phyloP scores from a whole-genome alignment of 2,888 invertebrate species.

The Pyrrhosoma nymphula region DNA sequence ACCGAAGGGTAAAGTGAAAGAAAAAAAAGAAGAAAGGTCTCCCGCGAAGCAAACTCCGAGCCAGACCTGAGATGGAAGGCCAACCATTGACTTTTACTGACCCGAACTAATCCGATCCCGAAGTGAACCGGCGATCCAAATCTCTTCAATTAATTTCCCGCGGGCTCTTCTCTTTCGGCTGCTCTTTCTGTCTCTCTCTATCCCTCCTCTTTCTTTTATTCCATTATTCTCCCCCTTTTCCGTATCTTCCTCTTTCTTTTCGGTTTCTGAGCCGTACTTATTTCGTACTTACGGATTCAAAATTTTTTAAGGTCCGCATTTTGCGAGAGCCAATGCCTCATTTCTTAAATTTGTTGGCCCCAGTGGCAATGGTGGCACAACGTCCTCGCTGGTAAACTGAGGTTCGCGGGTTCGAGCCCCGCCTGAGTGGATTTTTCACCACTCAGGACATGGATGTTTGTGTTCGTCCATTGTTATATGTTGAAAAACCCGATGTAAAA shows the following conservation, averaged over 20 bases:
- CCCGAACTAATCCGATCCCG: conserved; percentile 14
- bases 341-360: no score
- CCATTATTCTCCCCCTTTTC: background rate
- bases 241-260: background rate
- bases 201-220: background rate
- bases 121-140: conserved; percentile 32
- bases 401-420: no score
- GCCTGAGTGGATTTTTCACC: no score
- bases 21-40: background rate
- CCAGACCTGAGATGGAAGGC: conserved; percentile 24
- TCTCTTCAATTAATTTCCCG: conserved; percentile 58
- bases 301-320: no score
- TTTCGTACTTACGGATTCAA: background rate
- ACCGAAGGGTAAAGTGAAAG: background rate
- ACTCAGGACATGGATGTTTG: no score
- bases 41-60: background rate
- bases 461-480: no score
- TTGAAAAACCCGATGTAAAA: no score
- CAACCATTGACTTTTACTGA: conserved; percentile 40
- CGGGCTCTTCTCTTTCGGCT: background rate
- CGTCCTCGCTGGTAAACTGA: no score
- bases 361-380: no score
- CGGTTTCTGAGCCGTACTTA: background rate
- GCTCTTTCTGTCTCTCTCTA: background rate
- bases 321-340: no score